These are phyloP conservation scores for Sesamia nonagrioides DNA, from an alignment of 1,140 invertebrate genomes.

Conservation along the genomic window DNA sequence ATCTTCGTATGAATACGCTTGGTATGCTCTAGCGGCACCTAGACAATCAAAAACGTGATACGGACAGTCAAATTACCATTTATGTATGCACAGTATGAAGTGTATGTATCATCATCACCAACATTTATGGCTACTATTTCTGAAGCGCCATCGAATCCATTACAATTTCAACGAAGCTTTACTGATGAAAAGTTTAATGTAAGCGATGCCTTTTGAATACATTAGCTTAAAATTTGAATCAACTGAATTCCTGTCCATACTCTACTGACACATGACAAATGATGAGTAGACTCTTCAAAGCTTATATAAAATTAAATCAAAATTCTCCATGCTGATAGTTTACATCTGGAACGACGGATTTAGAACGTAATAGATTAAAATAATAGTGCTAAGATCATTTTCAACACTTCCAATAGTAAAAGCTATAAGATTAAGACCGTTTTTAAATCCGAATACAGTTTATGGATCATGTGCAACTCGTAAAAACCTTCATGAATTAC, in stretches of 20 bases:
- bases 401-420: constrained; percentile 57
- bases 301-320: constrained; percentile 34
- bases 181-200: constrained; percentile 32
- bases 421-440: constrained; percentile 51
- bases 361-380: constrained; percentile 51
- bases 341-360: constrained; percentile 36
- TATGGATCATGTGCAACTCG: constrained; percentile 68
- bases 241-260: constrained; percentile 23
- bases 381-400: constrained; percentile 48
- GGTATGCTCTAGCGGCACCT: background rate
- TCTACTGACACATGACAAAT: constrained; percentile 13
- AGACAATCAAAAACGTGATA: background rate
- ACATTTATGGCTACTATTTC: constrained; percentile 21
- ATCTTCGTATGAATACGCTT: constrained; percentile 6
- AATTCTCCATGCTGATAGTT: constrained; percentile 19
- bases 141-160: constrained; percentile 24
- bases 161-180: constrained; percentile 18
- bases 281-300: constrained; percentile 9
- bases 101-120: constrained; percentile 16
- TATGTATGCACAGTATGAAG: constrained; percentile 8
- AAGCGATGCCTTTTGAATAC: constrained; percentile 19
- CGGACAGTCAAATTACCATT: background rate
- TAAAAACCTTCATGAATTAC: constrained; percentile 75
- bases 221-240: constrained; percentile 37
- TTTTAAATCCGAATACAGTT: constrained; percentile 57